Conservation (phyloP, 2,797 vertebrate species). For the Sebastes nivosus region DNA sequence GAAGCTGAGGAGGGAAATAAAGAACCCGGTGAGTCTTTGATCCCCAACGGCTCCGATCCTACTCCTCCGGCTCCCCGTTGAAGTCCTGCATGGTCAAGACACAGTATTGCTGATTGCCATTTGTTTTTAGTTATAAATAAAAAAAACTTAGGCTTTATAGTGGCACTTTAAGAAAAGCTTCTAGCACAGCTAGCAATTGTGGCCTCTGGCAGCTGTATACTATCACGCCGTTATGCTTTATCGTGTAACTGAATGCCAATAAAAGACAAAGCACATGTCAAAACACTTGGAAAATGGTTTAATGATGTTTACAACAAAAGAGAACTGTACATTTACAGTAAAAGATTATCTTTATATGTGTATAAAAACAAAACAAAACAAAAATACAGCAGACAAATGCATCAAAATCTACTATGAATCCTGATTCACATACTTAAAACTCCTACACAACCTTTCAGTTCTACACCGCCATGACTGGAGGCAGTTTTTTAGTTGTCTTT, state of each 20-base stretch:
- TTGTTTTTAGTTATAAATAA: neutral
- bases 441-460: constrained; percentile 92
- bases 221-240: neutral
- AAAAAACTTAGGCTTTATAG: neutral
- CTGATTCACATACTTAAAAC: constrained; percentile 94
- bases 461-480: constrained; percentile 83
- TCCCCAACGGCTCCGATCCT: neutral
- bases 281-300: constrained; percentile 99
- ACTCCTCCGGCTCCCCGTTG: neutral
- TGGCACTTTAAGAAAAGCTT: neutral
- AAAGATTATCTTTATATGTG: constrained; percentile 96
- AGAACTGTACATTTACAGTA: constrained; percentile 99
- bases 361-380: constrained; percentile 86
- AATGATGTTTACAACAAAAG: constrained; percentile 99
- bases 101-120: neutral
- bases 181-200: neutral
- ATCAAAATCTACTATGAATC: constrained; percentile 97
- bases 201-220: neutral
- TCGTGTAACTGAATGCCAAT: constrained; percentile 5
- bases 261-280: constrained; percentile 77
- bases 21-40: constrained; percentile 40
- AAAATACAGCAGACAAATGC: constrained; percentile 99
- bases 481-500: constrained; percentile 46
- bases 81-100: neutral
- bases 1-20: neutral